Evolutionary conservation across 2,113 vertebrate genomes (phyloP).

Genomic region (Ranitomeya variabilis): DNA sequence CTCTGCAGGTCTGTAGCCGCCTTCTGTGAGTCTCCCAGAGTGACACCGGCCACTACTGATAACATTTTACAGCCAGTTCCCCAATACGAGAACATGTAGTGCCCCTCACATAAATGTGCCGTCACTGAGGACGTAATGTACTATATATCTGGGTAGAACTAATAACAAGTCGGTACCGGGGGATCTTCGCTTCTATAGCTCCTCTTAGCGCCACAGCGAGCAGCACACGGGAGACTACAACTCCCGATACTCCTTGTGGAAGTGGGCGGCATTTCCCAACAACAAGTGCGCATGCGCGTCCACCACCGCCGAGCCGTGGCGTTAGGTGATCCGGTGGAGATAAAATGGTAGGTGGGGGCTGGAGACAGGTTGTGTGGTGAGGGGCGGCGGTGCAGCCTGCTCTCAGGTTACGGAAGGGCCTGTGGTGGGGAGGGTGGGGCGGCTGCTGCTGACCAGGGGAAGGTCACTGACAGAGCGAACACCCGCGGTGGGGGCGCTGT

Average conservation of each 20-base stretch:
- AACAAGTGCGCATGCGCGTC: slow-evolving; percentile 30
- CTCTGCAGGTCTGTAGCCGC: not conserved
- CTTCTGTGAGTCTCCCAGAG: not conserved
- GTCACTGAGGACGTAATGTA: not conserved
- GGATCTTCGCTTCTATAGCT: too few species aligned
- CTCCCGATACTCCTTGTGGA: slow-evolving; percentile 14
- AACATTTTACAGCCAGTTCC: not conserved
- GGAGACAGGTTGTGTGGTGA: not conserved
- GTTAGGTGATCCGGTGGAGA: slow-evolving; percentile 62
- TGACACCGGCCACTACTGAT: not conserved
- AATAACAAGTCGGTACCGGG: not conserved
- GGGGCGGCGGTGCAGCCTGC: not conserved
- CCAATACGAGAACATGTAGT: not conserved
- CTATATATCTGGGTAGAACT: not conserved
- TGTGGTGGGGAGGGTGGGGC: not conserved
- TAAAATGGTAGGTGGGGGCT: slow-evolving; percentile 62
- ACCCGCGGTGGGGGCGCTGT: not conserved
- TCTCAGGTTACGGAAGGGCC: not conserved
- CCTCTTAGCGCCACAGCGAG: not conserved
- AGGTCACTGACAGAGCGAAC: slow-evolving; percentile 15
- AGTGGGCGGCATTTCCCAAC: not conserved
- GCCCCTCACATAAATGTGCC: not conserved
- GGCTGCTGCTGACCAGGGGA: not conserved
- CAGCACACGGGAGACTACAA: slow-evolving; percentile 22
- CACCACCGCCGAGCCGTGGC: slow-evolving; percentile 60